Evolutionary conservation across 2,797 vertebrate species (phyloP).

Genomic region (Amniataba percoides): DNA sequence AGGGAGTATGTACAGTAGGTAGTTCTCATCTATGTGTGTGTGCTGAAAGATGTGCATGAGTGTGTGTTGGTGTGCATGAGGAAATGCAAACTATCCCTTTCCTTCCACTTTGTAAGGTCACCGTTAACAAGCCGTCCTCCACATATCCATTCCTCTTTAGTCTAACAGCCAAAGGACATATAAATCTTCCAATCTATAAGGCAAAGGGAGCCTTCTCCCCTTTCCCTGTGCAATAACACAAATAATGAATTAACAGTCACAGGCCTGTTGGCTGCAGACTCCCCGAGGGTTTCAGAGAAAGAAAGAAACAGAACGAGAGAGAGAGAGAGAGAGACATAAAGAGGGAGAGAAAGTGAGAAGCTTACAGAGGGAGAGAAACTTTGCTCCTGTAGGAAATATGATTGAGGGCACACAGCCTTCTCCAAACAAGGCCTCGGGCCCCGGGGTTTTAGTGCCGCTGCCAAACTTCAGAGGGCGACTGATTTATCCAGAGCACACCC

Average conservation of each 20-base stretch:
- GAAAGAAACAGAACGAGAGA: slow-evolving; percentile 54
- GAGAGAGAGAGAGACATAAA: slow-evolving; percentile 60
- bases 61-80: slow-evolving; percentile 46
- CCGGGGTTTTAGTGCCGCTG: slow-evolving; percentile 81
- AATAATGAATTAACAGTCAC: slow-evolving; percentile 85
- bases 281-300: slow-evolving; percentile 62
- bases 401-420: slow-evolving; percentile 78
- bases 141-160: slow-evolving; percentile 64
- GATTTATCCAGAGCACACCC: slow-evolving; percentile 83
- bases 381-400: slow-evolving; percentile 80
- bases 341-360: slow-evolving; percentile 53
- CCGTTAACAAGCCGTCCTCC: slow-evolving; percentile 72
- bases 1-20: slow-evolving; percentile 58
- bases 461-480: slow-evolving; percentile 83
- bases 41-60: slow-evolving; percentile 23
- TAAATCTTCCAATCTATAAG: slow-evolving; percentile 80
- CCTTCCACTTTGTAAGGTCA: slow-evolving; percentile 72
- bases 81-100: slow-evolving; percentile 70
- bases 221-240: slow-evolving; percentile 77
- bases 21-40: slow-evolving; percentile 35
- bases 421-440: slow-evolving; percentile 79
- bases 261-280: slow-evolving; percentile 75
- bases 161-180: slow-evolving; percentile 66
- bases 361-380: slow-evolving; percentile 54
- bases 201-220: slow-evolving; percentile 68